A percentile compares a stretch with the other conserved stretches of the same genome.
Conservation (phyloP, 2,888 invertebrate species). For the Oegoconia quadripuncta region DNA sequence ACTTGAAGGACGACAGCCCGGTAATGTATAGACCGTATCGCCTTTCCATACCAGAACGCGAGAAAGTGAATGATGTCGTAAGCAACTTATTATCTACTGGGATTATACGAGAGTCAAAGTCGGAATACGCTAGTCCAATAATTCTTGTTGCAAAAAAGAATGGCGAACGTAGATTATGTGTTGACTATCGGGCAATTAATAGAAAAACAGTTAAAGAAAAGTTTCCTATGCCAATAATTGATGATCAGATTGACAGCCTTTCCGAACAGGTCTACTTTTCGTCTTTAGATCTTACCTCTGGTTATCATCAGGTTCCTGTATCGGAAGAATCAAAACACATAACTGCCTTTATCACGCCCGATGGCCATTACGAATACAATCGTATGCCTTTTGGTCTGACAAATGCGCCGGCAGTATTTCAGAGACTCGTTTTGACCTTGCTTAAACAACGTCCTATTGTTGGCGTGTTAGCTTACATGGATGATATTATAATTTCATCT, state of each 20-base stretch:
- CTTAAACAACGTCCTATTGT: background rate
- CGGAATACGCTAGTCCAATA: conserved; percentile 5
- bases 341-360: too few relatives aligned
- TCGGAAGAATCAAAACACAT: background rate
- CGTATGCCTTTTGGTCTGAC: too few relatives aligned
- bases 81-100: background rate
- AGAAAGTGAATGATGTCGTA: background rate
- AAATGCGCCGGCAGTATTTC: too few relatives aligned
- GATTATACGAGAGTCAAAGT: conserved; percentile 2
- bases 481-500: background rate
- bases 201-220: conserved; percentile 2
- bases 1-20: background rate
- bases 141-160: conserved; percentile 3
- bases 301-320: background rate
- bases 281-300: background rate
- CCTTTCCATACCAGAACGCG: background rate
- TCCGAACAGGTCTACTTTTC: background rate
- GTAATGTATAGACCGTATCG: background rate
- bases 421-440: background rate
- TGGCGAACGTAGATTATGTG: background rate
- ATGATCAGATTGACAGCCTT: background rate
- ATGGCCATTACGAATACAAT: too few relatives aligned
- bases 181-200: conserved; percentile 2
- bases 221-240: conserved; percentile 1
- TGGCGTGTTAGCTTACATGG: background rate